phyloP scores from a whole-genome alignment of 2,113 vertebrate species.

The Dasyprocta punctata region DNA sequence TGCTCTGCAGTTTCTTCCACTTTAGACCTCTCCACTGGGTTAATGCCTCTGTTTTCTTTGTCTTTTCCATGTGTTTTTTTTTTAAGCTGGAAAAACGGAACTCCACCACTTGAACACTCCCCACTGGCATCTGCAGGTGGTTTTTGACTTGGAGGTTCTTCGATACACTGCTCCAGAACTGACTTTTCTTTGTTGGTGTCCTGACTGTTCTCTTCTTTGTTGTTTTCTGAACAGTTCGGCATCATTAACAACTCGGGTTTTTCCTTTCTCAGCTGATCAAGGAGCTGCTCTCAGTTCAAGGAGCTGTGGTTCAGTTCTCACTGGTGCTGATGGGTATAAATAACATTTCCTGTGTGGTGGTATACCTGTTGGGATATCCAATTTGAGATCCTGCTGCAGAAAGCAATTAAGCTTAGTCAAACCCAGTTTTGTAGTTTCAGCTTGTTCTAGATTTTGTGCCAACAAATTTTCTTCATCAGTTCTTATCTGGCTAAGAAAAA shows the following conservation, averaged over 20 bases:
- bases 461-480: conserved; percentile 81
- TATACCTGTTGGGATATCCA: conserved; percentile 94
- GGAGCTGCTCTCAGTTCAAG: conserved; percentile 88
- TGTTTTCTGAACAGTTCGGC: conserved; percentile 58
- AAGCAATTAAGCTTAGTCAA: conserved; percentile 88
- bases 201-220: conserved; percentile 82
- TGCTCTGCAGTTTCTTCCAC: conserved; percentile 81
- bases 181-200: conserved; percentile 89
- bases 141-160: conserved; percentile 86
- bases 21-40: conserved; percentile 84
- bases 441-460: conserved; percentile 84
- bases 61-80: conserved; percentile 88
- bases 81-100: conserved; percentile 98
- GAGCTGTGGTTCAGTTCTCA: conserved; percentile 86
- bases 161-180: conserved; percentile 73
- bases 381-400: conserved; percentile 90
- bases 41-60: conserved; percentile 88
- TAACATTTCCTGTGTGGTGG: conserved; percentile 93
- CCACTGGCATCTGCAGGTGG: conserved; percentile 85
- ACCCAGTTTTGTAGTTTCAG: conserved; percentile 79
- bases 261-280: conserved; percentile 87
- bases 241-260: conserved; percentile 84
- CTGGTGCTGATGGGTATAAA: conserved; percentile 88
- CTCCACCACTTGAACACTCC: conserved; percentile 87
- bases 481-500: conserved; percentile 81